Percentiles rank a stretch among this genome's conserved stretches.
Evolutionary conservation across 2,113 vertebrate genomes (phyloP).

Genomic region (Dicentrarchus labrax): DNA sequence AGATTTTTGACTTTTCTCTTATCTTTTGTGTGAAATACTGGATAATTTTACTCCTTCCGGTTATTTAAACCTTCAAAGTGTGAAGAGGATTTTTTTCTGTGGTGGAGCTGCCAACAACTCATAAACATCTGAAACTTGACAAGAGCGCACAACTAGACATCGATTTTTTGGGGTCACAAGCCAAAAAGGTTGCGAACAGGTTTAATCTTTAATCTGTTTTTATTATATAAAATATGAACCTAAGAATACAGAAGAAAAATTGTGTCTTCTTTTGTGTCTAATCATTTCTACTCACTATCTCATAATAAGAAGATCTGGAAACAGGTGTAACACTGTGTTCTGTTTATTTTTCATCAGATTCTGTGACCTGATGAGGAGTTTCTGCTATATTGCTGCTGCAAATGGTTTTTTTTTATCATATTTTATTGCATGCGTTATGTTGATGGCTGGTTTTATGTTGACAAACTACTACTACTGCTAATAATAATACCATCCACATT

Average conservation of each 20-base stretch:
- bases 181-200: not conserved
- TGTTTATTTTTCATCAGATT: no score
- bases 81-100: not conserved
- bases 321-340: not conserved
- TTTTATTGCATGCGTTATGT: not conserved
- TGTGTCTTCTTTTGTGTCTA: not conserved
- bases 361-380: not conserved
- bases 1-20: not conserved
- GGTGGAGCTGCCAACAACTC: not conserved
- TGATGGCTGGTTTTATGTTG: not conserved
- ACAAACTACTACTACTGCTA: not conserved
- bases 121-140: not conserved
- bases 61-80: not conserved
- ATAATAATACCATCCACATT: not conserved
- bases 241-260: not conserved
- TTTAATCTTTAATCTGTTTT: not conserved
- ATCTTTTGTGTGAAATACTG: not conserved
- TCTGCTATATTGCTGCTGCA: not conserved
- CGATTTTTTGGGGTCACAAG: not conserved
- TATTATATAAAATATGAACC: not conserved
- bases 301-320: not conserved
- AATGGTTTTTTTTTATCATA: not conserved
- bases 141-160: not conserved
- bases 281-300: not conserved
- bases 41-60: not conserved